phyloP scores from a whole-genome alignment of 2,888 invertebrate genomes.

The Drosophila macrospina region DNA sequence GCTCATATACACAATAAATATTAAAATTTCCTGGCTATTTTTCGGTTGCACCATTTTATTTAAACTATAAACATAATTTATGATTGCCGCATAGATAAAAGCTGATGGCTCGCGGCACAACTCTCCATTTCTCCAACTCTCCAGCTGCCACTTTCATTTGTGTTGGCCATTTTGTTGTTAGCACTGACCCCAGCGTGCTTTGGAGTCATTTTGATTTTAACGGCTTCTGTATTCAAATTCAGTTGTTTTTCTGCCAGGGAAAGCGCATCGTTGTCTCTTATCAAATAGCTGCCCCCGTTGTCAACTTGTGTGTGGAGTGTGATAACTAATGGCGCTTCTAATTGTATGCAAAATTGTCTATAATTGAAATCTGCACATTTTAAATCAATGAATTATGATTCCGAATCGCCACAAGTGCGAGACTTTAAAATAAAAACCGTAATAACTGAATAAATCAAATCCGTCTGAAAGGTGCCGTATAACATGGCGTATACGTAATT shows the following conservation, averaged over 20 bases:
- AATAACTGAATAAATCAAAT: conserved; percentile 14
- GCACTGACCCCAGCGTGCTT: not conserved
- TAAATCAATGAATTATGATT: too few species aligned
- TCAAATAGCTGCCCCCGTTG: not conserved
- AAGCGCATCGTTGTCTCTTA: too few species aligned
- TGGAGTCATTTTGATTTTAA: not conserved
- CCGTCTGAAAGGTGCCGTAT: not conserved
- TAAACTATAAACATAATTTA: conserved; percentile 39
- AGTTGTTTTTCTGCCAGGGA: not conserved
- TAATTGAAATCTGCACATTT: not conserved
- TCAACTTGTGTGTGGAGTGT: not conserved
- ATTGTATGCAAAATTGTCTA: not conserved
- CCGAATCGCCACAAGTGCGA: not conserved
- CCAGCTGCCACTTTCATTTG: conserved; percentile 6
- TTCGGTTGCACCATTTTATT: conserved; percentile 1
- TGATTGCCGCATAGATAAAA: conserved; percentile 21
- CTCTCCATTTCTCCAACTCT: conserved; percentile 1
- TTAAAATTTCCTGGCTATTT: conserved; percentile 8
- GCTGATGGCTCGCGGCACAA: not conserved
- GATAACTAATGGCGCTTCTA: not conserved
- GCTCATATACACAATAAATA: not conserved
- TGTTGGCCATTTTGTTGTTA: conserved; percentile 14
- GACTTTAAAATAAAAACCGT: not conserved
- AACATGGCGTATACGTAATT: conserved; percentile 11
- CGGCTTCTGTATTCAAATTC: conserved; percentile 14